Base-by-base conservation (phyloP, 37 sponge, comb jelly and placozoan genomes). In the Aplysina aerophoba region DNA sequence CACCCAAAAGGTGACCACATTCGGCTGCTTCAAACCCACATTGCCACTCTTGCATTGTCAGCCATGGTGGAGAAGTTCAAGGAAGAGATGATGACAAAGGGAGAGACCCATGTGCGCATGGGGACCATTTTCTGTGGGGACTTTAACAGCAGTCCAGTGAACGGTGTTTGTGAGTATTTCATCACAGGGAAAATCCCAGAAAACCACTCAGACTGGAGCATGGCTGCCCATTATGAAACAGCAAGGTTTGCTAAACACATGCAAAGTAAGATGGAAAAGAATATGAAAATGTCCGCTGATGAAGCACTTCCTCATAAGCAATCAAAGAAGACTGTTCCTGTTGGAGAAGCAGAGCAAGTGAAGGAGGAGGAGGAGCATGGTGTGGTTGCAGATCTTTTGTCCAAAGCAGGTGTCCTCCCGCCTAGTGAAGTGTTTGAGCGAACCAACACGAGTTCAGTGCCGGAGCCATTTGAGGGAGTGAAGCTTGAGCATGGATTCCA, bases 141-240 rank as follows among this genome's bases (percentile, higher is more conserved):
- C 61, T 91, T 96, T 66, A 96, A 96, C 86, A 90, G 92, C 69
- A 94, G 92, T 82, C 96, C 96, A 13, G 80, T 87, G 50, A 87
- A 64, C 56, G 94, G 88, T 65, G 95, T 91, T 24, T 87, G 87
- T 37, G 65, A 93, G 58, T 91, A 84, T 58, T 21, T 96, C 57
- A 31, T 79, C 1, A 86, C 27, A 20, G 94, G 94, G 28, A 21
- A 27, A 5, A 59, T 89, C 4, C 60, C 41, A 21, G 59, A 39
- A 38, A 24, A 55, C 31, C 95, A 94, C 61, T 12, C 37, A 6
- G 92, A 92, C 75, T 91, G 92, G 92, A 86, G 65, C 37, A 67
- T 65, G 40, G 83, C 78, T 6, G 50, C 78, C 8, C 13, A 12
- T 15, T 75, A 75, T 50, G 78, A 75, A 50, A 19, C 21, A 53